Base-by-base conservation (phyloP, 2,113 vertebrate species). In the Crotalus helleri region DNA sequence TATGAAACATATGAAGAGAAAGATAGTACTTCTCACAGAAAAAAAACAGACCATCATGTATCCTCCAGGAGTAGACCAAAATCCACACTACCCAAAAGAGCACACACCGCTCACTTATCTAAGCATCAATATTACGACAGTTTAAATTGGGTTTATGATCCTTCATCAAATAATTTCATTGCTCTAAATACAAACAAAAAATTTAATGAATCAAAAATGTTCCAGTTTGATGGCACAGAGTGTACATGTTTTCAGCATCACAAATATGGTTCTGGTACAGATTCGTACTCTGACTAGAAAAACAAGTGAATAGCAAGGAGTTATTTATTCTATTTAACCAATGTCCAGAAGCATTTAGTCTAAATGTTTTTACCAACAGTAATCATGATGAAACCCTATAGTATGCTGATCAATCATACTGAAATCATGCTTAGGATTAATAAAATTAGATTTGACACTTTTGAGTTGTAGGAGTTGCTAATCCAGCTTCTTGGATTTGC, bases 241-340 rank as follows among this genome's bases (percentile, higher is more conserved):
- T 64, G 57, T 87, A 24, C 23, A 6, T 90, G 46, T 64, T 90
- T 51, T 33, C 74, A 90, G 46, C 12, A 90, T 59, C 55, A 85
- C 49, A 87, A 21, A 85, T 81, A 24, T 23, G 26, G 12, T 86
- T 90, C 55, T 90, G 86, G 57, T 53, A 21, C 74, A 61, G 88
- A 90, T 53, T 93, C 92, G 51, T 90, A 87, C 54, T 90, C 81
- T 54, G n/a, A 61, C 57, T 90, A 93, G 89, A 69, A 33, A 7
- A 85, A 11, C 21, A 39, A 89, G 15, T 15, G 44, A 5, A 13
- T 15, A 89, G 39, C 11, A 61, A 26, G 64, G 53, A 39, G 2
- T 51, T 33, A 33, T 57, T 53, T n/a, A 1, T 86, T 49, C 91
- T 33, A 55, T 3, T 10, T 90, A 19, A 91, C 58, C 0, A 11